Percentiles rank a stretch among this genome's conserved stretches.
Evolutionary conservation across 2,113 vertebrate species (phyloP).

Genomic region (Cryptoleucopteryx plumbea): DNA sequence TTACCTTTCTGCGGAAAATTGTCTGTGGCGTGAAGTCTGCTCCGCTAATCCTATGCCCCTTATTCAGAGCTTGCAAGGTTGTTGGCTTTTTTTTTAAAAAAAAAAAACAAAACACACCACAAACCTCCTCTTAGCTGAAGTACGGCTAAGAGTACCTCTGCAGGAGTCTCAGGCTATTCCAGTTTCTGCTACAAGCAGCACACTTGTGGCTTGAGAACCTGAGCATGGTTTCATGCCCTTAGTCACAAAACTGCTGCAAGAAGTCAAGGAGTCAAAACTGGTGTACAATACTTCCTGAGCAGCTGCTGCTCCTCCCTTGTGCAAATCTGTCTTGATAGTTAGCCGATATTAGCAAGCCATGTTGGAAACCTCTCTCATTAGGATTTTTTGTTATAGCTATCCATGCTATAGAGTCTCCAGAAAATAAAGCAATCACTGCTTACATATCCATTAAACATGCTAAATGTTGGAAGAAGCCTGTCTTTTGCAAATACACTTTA

Average conservation of each 20-base stretch:
- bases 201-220: background rate
- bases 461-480: background rate
- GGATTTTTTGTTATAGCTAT: background rate
- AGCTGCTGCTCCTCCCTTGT: background rate
- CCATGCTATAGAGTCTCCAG: background rate
- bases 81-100: no score
- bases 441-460: background rate
- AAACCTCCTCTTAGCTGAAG: background rate
- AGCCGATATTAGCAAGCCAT: background rate
- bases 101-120: background rate
- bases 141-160: background rate
- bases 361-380: background rate
- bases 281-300: background rate
- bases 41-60: background rate
- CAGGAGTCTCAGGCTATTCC: background rate
- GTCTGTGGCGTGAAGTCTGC: background rate
- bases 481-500: background rate
- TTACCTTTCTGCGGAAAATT: background rate
- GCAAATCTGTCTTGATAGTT: background rate
- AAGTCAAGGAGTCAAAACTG: background rate
- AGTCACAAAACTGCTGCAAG: background rate
- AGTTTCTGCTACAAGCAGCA: background rate
- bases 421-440: background rate
- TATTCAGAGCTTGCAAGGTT: background rate
- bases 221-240: background rate